Conservation (phyloP, 2,797 vertebrate genomes). For the Garrulus glandarius region DNA sequence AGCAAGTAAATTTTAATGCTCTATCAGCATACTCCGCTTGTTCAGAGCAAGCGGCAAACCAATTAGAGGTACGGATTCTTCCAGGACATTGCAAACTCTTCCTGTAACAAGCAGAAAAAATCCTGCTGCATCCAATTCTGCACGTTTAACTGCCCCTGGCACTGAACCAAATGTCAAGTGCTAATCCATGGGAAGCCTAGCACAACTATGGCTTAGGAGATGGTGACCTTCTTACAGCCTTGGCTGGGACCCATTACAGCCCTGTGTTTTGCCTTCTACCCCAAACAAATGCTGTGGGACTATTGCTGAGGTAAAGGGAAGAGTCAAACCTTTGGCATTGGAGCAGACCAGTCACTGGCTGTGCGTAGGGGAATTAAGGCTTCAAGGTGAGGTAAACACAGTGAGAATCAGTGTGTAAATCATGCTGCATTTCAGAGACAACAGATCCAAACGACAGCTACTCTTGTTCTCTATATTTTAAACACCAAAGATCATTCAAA, state of each 20-base stretch:
- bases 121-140: background rate
- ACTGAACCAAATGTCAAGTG: background rate
- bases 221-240: slow-evolving; percentile 20
- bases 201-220: background rate
- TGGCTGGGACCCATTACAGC: slow-evolving; percentile 20
- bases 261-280: slow-evolving; percentile 44
- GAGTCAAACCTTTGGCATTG: slow-evolving; percentile 53
- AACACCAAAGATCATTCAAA: slow-evolving; percentile 28
- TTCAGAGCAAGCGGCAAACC: background rate
- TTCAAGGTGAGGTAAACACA: slow-evolving; percentile 71
- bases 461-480: slow-evolving; percentile 33
- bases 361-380: slow-evolving; percentile 71
- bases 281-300: slow-evolving; percentile 40
- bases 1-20: background rate
- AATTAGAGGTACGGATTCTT: background rate
- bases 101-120: background rate
- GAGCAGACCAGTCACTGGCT: slow-evolving; percentile 46
- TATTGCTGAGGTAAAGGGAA: slow-evolving; percentile 49
- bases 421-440: slow-evolving; percentile 6
- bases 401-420: slow-evolving; percentile 46
- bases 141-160: background rate
- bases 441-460: slow-evolving; percentile 19
- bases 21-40: background rate
- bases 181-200: background rate
- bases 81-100: background rate